Conservation (phyloP, 2,797 vertebrate species). For the Gymnocypris eckloni region DNA sequence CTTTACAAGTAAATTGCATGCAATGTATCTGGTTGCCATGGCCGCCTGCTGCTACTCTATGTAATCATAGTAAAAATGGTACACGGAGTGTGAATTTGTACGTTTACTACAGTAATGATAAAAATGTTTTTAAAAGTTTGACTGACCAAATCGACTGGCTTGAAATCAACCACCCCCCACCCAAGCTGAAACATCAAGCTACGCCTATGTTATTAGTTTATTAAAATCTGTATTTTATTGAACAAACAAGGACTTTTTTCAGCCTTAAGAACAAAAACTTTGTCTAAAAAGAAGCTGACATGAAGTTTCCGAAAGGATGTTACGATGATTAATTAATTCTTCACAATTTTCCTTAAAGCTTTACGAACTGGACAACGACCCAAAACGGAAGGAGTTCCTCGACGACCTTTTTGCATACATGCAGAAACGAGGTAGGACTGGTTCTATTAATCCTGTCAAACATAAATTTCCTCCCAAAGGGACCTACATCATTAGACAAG, state of each 20-base stretch:
- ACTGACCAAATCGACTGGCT: no score
- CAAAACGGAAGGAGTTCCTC: conserved; percentile 93
- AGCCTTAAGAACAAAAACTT: neutral
- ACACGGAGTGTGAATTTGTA: no score
- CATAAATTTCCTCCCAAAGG: neutral
- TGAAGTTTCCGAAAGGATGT: neutral
- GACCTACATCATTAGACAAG: neutral
- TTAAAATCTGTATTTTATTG: neutral
- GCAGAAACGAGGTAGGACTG: conserved; percentile 90
- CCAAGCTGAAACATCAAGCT: no score
- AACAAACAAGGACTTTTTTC: neutral
- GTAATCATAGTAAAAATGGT: no score
- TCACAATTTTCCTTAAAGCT: conserved; percentile 74
- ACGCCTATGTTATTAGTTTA: neutral
- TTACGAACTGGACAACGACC: conserved; percentile 93
- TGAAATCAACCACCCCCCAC: no score
- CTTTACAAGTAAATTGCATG: no score
- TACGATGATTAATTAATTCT: neutral
- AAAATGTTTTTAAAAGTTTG: no score
- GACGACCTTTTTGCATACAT: conserved; percentile 95
- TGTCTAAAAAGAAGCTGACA: neutral
- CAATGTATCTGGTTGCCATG: no score
- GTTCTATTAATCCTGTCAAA: neutral
- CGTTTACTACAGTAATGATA: no score
- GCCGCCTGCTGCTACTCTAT: no score